These are phyloP conservation scores for Eueides isabella DNA, from an alignment of 1,140 invertebrate species.

Conservation along the genomic window DNA sequence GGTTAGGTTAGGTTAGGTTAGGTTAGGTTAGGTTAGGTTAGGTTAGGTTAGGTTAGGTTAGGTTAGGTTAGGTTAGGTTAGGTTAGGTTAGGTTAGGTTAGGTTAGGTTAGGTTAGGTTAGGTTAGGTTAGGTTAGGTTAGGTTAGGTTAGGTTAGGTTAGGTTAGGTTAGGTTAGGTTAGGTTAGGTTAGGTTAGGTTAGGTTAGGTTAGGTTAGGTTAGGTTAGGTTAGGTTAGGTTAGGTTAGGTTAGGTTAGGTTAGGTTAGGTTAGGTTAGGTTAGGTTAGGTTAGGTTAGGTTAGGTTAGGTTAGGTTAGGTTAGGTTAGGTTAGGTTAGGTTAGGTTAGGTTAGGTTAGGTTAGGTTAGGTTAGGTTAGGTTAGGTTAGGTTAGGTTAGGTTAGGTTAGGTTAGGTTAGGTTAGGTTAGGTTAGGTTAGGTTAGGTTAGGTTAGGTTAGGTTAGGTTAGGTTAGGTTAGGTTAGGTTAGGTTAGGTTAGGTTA, in stretches of 20 bases:
- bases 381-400: slow-evolving; percentile 20
- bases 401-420: slow-evolving; percentile 19
- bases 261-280: slow-evolving; percentile 16
- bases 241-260: slow-evolving; percentile 31
- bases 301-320: slow-evolving; percentile 47
- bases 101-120: slow-evolving; percentile 43
- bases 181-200: slow-evolving; percentile 23
- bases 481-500: slow-evolving; percentile 18
- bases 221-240: slow-evolving; percentile 29
- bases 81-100: slow-evolving; percentile 41
- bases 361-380: slow-evolving; percentile 20
- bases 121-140: slow-evolving; percentile 43
- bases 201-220: slow-evolving; percentile 34
- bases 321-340: slow-evolving; percentile 26
- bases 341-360: slow-evolving; percentile 20
- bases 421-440: slow-evolving; percentile 19
- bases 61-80: slow-evolving; percentile 46
- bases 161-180: slow-evolving; percentile 22
- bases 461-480: slow-evolving; percentile 20
- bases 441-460: slow-evolving; percentile 20
- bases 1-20: slow-evolving; percentile 46
- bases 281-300: slow-evolving; percentile 28
- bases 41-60: slow-evolving; percentile 47
- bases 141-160: slow-evolving; percentile 34
- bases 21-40: slow-evolving; percentile 50